Evolutionary conservation across 2,888 invertebrate species (phyloP).

Genomic region (Coecobrya sp.): DNA sequence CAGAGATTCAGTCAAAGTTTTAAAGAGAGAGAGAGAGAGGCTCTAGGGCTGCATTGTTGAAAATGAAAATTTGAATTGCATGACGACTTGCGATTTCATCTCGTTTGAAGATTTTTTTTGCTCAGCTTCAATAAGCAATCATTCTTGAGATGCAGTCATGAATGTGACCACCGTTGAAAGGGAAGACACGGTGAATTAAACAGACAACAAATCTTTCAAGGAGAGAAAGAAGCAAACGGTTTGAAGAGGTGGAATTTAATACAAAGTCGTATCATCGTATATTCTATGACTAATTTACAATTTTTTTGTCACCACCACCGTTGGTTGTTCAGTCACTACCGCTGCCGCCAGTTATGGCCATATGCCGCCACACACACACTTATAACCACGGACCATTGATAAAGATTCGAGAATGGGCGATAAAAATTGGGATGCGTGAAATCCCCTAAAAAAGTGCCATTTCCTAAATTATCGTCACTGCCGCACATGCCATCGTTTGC

Average conservation of each 20-base stretch:
- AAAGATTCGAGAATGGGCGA: conserved; percentile 4
- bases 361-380: conserved; percentile 25
- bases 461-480: conserved; percentile 38
- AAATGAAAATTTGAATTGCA: conserved; percentile 57
- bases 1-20: conserved; percentile 1
- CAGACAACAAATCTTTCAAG: conserved; percentile 27
- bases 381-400: not conserved
- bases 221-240: not conserved
- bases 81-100: conserved; percentile 76
- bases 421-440: conserved; percentile 44
- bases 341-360: not conserved
- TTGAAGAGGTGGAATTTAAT: conserved; percentile 5
- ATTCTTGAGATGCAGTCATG: not conserved
- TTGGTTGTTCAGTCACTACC: too few relatives aligned
- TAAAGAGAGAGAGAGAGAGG: conserved; percentile 4
- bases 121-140: conserved; percentile 46
- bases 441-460: conserved; percentile 41
- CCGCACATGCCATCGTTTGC: not conserved
- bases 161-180: conserved; percentile 46
- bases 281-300: conserved; percentile 28
- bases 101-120: not conserved
- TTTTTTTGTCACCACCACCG: conserved; percentile 44
- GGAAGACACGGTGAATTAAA: conserved; percentile 49
- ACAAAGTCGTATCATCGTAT: not conserved
- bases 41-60: conserved; percentile 48